phyloP scores from a whole-genome alignment of 35 echinoderm and acorn worm species.

The Strongylocentrotus purpuratus region DNA sequence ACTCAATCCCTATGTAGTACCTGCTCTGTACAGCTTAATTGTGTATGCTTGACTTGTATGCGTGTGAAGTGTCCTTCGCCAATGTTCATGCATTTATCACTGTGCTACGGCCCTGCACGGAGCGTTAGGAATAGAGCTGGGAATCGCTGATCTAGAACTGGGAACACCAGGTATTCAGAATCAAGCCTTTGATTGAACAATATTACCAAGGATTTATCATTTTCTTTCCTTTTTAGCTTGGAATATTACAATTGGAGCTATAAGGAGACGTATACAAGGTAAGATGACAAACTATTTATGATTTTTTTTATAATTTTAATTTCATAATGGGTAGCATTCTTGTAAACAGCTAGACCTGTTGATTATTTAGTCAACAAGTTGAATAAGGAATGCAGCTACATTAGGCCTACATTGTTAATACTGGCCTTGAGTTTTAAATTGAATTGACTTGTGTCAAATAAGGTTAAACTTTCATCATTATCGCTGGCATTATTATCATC shows the following conservation, averaged over 20 bases:
- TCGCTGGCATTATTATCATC: neutral
- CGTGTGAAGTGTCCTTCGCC: neutral
- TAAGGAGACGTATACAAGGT: neutral
- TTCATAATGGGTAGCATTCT: neutral
- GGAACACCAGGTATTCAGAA: neutral
- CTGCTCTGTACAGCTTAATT: no score
- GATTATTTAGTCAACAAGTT: neutral
- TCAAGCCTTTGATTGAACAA: neutral
- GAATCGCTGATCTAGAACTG: neutral
- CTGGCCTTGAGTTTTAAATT: neutral
- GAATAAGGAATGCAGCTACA: no score
- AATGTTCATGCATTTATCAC: neutral
- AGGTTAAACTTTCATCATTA: neutral
- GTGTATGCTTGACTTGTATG: neutral
- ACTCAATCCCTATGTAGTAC: neutral
- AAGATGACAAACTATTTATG: neutral
- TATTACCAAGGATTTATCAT: neutral
- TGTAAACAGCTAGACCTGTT: neutral
- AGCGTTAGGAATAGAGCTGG: neutral
- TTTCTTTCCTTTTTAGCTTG: neutral
- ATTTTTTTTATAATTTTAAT: no score
- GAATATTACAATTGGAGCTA: neutral
- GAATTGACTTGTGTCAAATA: no score
- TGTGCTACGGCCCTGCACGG: neutral
- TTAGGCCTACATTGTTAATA: neutral